Base-by-base conservation (phyloP, 2,113 vertebrate species). In the Puma concolor region DNA sequence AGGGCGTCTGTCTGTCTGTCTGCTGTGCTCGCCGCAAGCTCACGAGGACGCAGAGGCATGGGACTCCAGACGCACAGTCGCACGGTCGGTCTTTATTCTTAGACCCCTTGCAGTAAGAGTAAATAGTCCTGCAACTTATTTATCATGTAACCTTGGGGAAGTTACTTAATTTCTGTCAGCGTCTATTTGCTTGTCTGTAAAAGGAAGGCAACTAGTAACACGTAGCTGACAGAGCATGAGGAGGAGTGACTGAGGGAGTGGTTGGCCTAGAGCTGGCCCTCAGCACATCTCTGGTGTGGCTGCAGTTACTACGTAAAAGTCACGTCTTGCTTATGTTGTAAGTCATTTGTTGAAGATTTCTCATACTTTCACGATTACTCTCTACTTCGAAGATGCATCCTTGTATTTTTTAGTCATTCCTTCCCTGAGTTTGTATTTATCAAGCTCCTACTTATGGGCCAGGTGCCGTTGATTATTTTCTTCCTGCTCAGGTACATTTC, bases 291-390 rank as follows among this genome's bases (percentile, higher is more conserved):
- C 77, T 9, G 82, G 66, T 15, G 7, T 16, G 31, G 7, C 21
- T 15, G 13, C 31, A 21, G 4, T 3, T 9, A 2, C 38, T n/a
- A 4, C 10, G 10, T 15, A 7, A n/a, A 41, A 1, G 4, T 31
- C 67, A 7, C 5, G 1, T n/a, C 7, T 67, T 31, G 48, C 76
- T 25, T 66, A 6, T 1, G 10, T 38, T 44, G 14, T 41, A 13
- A 71, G 4, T n/a, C 48, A 2, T 5, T 15, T 50, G 14, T 33
- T 54, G 15, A 36, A 21, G 92, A 29, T 6, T 54, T 67, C 27
- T 66, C 29, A 2, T 5, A 13, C 36, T 48, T 63, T 9, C 5
- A 6, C 6, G 7, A 7, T 33, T 14, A 27, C 29, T 29, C 25
- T 25, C 0, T 29, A 9, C 48, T 79, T 48, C 48, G 1, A 57